phyloP scores from a whole-genome alignment of 2,888 invertebrate species.

The Tromatobia lineatoria region DNA sequence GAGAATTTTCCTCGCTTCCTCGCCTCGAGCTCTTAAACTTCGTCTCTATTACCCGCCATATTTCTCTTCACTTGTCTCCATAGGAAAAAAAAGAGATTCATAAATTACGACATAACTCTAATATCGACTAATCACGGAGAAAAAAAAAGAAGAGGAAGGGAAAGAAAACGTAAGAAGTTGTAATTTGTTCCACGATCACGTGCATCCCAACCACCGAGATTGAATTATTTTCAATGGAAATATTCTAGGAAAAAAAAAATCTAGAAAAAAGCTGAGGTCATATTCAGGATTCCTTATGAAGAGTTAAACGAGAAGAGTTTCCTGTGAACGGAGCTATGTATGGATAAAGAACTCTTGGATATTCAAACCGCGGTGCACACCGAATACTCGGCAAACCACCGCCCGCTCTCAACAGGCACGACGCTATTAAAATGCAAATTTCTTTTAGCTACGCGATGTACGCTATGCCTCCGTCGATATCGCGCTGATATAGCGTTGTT shows the following conservation, averaged over 20 bases:
- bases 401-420: slow-evolving; percentile 32
- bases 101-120: not conserved
- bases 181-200: not conserved
- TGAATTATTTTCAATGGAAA: slow-evolving; percentile 41
- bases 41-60: slow-evolving; percentile 9
- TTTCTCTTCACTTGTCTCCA: not conserved
- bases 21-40: not conserved
- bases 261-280: slow-evolving; percentile 1
- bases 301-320: slow-evolving; percentile 56
- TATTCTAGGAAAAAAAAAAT: not conserved
- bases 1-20: slow-evolving; percentile 34
- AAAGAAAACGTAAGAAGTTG: not conserved
- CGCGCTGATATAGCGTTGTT: slow-evolving; percentile 57
- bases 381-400: slow-evolving; percentile 35
- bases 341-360: slow-evolving; percentile 49
- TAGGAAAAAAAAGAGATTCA: slow-evolving; percentile 6
- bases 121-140: slow-evolving; percentile 14
- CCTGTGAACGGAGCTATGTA: slow-evolving; percentile 3
- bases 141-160: not conserved
- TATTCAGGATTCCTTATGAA: slow-evolving; percentile 34
- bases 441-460: slow-evolving; percentile 68
- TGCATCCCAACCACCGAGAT: slow-evolving; percentile 15
- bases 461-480: slow-evolving; percentile 50
- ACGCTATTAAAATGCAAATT: slow-evolving; percentile 73
- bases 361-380: slow-evolving; percentile 28